Evolutionary conservation across 2,113 vertebrate genomes (phyloP), one percentile per base, ranked within the genome.

Genomic region (Spea bombifrons): DNA sequence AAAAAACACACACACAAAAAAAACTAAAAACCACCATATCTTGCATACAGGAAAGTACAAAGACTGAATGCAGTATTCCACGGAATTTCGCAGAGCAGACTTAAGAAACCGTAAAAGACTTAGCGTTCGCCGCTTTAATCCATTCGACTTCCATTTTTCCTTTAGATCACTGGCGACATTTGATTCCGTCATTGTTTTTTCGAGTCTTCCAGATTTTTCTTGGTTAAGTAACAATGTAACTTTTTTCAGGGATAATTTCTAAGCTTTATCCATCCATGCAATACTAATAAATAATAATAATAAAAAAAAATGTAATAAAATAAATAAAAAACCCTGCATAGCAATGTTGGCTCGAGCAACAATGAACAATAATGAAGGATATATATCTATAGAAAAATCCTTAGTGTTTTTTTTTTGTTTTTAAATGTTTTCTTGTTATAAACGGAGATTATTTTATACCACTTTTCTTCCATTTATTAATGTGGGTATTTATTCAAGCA

Each of bases 391-490:
- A 59, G 10, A 59, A 13, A 59, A 13, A 59, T 59, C 30, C 30
- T 30, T 30, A 30, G 7, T 91, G 93, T 92, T 63, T 69, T 76
- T 76, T 13, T 71, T 71, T 71, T 3, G 63, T 61, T 76, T 10
- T 59, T 7, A 30, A 64, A 9, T 53, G 92, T 91, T 95, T 96
- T 93, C 91, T 93, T 93, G 90, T 92, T 93, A 95, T 92, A 92
- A 92, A 96, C 83, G 85, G 88, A 93, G 88, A 93, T 95, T 95
- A 92, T 94, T 96, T 95, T 96, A 91, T 95, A 96, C 92, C 94
- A 95, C 91, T 93, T 96, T 91, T 96, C 93, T 93, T 94, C 94
- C 93, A 93, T 94, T 94, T 95, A 93, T 93, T 93, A 94, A 93
- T 91, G 92, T 94, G 94, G 93, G 92, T 91, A 94, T 91, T 94